Evolutionary conservation across 2,113 vertebrate species (phyloP).

Genomic region (Anolis carolinensis): DNA sequence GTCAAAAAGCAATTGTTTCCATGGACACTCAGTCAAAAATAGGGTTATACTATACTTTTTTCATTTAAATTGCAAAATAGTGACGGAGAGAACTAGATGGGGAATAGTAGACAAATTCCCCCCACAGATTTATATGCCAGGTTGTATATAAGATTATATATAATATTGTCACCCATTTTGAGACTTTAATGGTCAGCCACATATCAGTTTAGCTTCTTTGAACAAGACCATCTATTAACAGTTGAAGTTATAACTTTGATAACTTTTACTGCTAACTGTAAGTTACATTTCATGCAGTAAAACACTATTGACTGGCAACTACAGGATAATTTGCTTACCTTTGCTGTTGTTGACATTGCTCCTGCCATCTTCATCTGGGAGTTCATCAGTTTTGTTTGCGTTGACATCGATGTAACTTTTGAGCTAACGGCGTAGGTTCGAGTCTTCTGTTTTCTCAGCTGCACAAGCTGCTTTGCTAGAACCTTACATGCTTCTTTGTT

Average conservation of each 20-base stretch:
- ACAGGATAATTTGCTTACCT: conserved; percentile 76
- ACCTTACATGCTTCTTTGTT: conserved; percentile 96
- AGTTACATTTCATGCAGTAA: too few relatives aligned
- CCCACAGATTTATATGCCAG: not conserved
- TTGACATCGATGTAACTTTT: conserved; percentile 96
- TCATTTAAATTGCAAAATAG: not conserved
- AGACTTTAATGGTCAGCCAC: not conserved
- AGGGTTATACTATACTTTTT: not conserved
- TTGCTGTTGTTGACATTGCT: conserved; percentile 95
- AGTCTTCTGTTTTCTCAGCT: conserved; percentile 93
- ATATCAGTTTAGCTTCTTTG: not conserved
- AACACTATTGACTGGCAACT: too few relatives aligned
- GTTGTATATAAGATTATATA: not conserved
- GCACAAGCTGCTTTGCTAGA: conserved; percentile 94
- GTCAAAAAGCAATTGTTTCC: not conserved
- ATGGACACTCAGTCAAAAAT: not conserved
- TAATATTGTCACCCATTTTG: not conserved
- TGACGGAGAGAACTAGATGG: not conserved
- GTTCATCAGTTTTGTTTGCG: conserved; percentile 96
- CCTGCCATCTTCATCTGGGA: conserved; percentile 99
- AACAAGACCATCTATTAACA: not conserved
- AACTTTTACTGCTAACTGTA: too few relatives aligned
- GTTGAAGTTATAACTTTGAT: too few relatives aligned
- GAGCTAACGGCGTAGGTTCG: conserved; percentile 96
- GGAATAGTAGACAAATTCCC: not conserved